These are phyloP conservation scores for Xenopus laevis DNA, from an alignment of 2,113 vertebrate genomes.

Conservation along the genomic window DNA sequence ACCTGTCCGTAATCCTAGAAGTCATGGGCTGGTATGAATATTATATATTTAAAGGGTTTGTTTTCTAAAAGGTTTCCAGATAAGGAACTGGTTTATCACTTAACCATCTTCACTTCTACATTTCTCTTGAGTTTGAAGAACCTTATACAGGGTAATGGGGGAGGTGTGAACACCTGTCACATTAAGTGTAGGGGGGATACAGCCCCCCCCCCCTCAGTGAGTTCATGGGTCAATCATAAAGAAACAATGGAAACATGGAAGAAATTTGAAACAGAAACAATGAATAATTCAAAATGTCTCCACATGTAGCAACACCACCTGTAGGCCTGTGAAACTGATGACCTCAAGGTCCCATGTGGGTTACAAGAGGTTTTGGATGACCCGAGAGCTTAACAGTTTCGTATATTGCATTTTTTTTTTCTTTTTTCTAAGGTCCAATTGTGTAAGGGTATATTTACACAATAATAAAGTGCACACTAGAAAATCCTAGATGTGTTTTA, in stretches of 20 bases:
- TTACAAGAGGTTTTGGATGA: neutral
- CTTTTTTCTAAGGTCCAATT: neutral
- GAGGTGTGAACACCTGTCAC: neutral
- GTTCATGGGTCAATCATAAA: neutral
- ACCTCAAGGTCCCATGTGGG: neutral
- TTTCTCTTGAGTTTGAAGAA: neutral
- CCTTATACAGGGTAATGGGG: neutral
- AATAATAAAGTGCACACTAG: too few relatives aligned
- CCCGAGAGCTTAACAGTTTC: neutral
- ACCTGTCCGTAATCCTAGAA: too few relatives aligned
- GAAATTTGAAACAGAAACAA: conserved; percentile 3
- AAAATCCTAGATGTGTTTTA: too few relatives aligned
- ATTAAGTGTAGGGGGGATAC: neutral
- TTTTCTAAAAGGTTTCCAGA: neutral
- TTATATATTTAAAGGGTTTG: too few relatives aligned
- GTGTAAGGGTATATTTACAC: too few relatives aligned
- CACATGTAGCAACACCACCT: neutral
- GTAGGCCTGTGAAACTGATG: neutral
- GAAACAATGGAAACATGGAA: neutral
- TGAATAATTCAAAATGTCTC: neutral
- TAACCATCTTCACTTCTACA: neutral
- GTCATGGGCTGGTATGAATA: too few relatives aligned
- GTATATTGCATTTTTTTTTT: neutral
- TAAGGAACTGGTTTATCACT: neutral
- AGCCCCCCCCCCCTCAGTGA: neutral